Base-by-base conservation (phyloP, 2,113 vertebrate genomes). In the Microtus ochrogaster region DNA sequence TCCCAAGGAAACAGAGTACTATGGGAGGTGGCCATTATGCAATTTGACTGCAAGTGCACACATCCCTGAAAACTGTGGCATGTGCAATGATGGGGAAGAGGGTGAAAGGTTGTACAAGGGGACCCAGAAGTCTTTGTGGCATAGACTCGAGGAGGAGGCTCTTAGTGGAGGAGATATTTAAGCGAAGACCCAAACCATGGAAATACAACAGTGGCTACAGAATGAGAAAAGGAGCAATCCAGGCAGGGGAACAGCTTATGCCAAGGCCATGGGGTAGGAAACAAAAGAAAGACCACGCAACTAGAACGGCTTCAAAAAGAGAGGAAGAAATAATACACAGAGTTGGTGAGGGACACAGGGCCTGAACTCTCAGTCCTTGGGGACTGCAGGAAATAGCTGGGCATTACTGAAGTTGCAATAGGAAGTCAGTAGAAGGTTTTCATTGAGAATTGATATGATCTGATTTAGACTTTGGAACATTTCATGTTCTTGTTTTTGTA, bases 41-140 rank as follows among this genome's bases (percentile, higher is more conserved):
- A 70, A 24, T 19, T 30, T 52, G 28, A n/a, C 0, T 12, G n/a
- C 84, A 72, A 30, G 81, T 0, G 0, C 2, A 3, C 17, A 70
- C 16, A 14, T 3, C 9, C 76, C 7, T 47, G 65, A 39, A 73
- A 70, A 84, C 19, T 1, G 5, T 0, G 52, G 66, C 10, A 0
- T 0, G 8, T 3, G 44, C 89, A 55, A 28, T 0, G 55, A 44
- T 10, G 58, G 24, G 36, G 55, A 79, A 11, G 49, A 30, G n/a
- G 4, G 10, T 0, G 6, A 33, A 63, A 70, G 33, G 12, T 0
- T 33, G 24, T 28, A 30, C 36, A 13, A 22, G 21, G 24, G 11
- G 2, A 5, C 24, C 4, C 11, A 19, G 61, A 52, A 70, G 65
- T 9, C 8, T 44, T 68, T 49, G 74, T 28, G 77, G 52, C 65